Evolutionary conservation across 2,797 vertebrate genomes (phyloP).

Genomic region (Aplochiton taeniatus): DNA sequence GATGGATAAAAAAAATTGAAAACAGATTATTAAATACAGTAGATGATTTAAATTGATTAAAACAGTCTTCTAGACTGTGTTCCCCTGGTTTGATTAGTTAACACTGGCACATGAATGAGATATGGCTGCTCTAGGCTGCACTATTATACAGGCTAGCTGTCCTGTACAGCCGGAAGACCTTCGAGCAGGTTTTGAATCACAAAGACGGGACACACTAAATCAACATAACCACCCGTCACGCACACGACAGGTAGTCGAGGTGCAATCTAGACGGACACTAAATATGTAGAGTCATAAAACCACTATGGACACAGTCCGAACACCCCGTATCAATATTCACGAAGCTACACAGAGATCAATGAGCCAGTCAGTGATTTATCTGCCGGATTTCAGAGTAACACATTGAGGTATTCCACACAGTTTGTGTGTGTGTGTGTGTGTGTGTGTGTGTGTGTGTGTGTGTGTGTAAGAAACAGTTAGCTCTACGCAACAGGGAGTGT

Average conservation of each 20-base stretch:
- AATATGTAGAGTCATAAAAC: slow-evolving; percentile 20
- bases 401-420: not conserved
- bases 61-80: no score
- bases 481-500: not conserved
- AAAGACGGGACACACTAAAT: slow-evolving; percentile 40
- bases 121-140: not conserved
- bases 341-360: slow-evolving; percentile 14
- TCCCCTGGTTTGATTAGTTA: no score
- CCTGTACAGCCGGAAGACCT: slow-evolving; percentile 35
- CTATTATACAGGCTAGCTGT: slow-evolving; percentile 18
- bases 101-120: slow-evolving; percentile 30
- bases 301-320: slow-evolving; percentile 23
- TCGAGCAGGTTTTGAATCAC: slow-evolving; percentile 25
- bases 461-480: not conserved
- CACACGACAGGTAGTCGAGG: slow-evolving; percentile 10
- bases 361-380: slow-evolving; percentile 13
- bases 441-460: no score
- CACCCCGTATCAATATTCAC: slow-evolving; percentile 5
- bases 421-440: no score
- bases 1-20: no score
- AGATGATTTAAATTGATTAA: no score
- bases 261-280: not conserved
- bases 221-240: slow-evolving; percentile 27
- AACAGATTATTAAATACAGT: no score
- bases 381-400: not conserved